phyloP scores from a whole-genome alignment of 2,797 vertebrate genomes.

The Macroramphosus scolopax region DNA sequence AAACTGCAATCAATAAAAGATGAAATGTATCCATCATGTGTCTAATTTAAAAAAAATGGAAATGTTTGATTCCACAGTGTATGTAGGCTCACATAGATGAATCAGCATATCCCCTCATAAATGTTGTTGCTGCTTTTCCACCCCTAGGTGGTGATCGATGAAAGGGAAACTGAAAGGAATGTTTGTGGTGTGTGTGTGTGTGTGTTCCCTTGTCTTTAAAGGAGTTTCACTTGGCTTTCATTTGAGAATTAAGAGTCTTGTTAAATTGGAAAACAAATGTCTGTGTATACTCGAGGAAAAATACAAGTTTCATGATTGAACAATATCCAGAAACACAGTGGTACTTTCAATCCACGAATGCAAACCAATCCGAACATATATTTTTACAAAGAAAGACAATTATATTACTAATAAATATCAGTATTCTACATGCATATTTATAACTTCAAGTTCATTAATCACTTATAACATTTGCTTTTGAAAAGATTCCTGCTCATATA shows the following conservation, averaged over 20 bases:
- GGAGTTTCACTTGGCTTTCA: conserved; percentile 7
- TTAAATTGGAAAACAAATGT: too few relatives aligned
- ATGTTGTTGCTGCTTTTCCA: conserved; percentile 1
- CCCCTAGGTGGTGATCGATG: conserved; percentile 62
- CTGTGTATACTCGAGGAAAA: too few relatives aligned
- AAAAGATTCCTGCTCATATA: too few relatives aligned
- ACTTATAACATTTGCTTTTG: too few relatives aligned
- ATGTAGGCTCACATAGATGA: neutral
- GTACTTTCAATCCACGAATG: neutral
- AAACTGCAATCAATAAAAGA: conserved; percentile 1
- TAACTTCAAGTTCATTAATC: neutral
- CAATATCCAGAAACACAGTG: too few relatives aligned
- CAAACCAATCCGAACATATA: neutral
- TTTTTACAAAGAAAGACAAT: neutral
- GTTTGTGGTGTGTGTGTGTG: neutral
- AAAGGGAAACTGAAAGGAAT: conserved; percentile 4
- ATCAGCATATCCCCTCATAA: neutral
- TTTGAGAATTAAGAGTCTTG: conserved; percentile 5
- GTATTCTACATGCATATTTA: neutral
- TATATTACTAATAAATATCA: neutral
- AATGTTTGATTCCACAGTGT: neutral
- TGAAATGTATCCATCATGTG: neutral
- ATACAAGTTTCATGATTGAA: too few relatives aligned
- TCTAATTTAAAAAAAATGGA: neutral
- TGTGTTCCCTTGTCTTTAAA: conserved; percentile 7